phyloP scores from a whole-genome alignment of 2,888 invertebrate genomes.

The Bimastos eiseni region DNA sequence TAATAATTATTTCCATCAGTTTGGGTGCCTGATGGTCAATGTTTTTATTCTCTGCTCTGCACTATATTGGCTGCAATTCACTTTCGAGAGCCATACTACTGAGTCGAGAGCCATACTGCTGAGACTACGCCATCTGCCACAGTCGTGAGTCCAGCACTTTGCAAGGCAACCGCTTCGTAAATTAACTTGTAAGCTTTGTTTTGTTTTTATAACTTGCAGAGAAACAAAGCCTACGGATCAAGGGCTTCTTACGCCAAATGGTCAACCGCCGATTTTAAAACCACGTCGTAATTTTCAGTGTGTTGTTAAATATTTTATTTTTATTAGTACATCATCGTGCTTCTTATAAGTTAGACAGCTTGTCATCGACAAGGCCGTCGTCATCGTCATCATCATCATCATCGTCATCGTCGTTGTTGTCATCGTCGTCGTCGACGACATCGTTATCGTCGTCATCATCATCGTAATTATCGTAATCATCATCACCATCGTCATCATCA shows the following conservation, averaged over 20 bases:
- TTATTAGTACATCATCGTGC: not conserved
- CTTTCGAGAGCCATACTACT: not conserved
- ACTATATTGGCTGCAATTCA: not conserved
- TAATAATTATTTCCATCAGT: not conserved
- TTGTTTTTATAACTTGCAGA: not conserved
- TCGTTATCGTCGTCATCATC: not conserved
- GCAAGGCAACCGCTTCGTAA: not conserved
- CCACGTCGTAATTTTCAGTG: not conserved
- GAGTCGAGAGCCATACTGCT: not conserved
- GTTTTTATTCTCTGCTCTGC: not conserved
- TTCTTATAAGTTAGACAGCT: not conserved
- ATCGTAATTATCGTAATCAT: not conserved
- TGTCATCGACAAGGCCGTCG: not conserved
- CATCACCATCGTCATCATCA: not conserved
- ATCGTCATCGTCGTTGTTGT: not conserved
- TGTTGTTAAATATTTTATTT: not conserved
- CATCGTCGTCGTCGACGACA: constrained; percentile 25
- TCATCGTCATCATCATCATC: not conserved
- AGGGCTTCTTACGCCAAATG: not conserved
- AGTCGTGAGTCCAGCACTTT: not conserved
- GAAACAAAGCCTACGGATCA: not conserved
- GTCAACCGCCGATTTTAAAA: not conserved
- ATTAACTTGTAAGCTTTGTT: not conserved
- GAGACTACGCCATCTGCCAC: not conserved
- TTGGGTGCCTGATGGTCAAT: not conserved